Base-by-base conservation (phyloP, 1,140 invertebrate genomes). In the Lasaia peninsularis region DNA sequence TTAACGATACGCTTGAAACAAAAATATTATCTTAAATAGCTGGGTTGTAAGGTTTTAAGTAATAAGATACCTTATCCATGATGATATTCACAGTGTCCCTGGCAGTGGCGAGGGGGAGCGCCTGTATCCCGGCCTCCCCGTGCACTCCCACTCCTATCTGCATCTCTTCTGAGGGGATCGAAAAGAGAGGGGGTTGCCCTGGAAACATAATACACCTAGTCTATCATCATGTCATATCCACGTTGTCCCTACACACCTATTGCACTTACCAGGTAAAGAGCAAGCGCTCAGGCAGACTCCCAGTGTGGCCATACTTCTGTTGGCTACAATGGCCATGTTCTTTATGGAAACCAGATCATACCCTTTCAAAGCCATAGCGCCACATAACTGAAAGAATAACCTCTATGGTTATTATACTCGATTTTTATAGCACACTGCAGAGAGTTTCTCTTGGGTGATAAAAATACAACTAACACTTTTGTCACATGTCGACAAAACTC, bases 81-180 rank as follows among this genome's bases (percentile, higher is more conserved):
- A 92, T 89, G 11, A 90, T 58, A 6, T 64, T 28, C 0, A 92
- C 90, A 9, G 88, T 78, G 67, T 91, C 81, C 51, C 86, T 86
- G 1, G 88, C 90, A 2, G 80, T 87, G 33, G 79, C 83, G 65
- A 95, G 89, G 76, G 94, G 92, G 18, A 92, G 87, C 72, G 93
- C 92, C 60, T 91, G 90, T 10, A 95, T 93, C 16, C 96, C 96
- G n/a, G 94, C 93, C 87, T 98, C 96, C 0, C 96, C 96, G 79
- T 97, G 96, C 50, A 97, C 91, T 52, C 96, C 96, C 18, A 96
- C 90, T 0, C 96, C 96, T 7, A 97, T 85, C 87, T 97, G 96
- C 80, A 97, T 92, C 79, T 95, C 92, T 72, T 94, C 93, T 0
- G 83, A 52, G 7, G 86, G 85, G 24, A 97, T 82, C 14, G 92